Evolutionary conservation across 2,888 invertebrate species (phyloP).

Genomic region (Leptinotarsa tumamoca): DNA sequence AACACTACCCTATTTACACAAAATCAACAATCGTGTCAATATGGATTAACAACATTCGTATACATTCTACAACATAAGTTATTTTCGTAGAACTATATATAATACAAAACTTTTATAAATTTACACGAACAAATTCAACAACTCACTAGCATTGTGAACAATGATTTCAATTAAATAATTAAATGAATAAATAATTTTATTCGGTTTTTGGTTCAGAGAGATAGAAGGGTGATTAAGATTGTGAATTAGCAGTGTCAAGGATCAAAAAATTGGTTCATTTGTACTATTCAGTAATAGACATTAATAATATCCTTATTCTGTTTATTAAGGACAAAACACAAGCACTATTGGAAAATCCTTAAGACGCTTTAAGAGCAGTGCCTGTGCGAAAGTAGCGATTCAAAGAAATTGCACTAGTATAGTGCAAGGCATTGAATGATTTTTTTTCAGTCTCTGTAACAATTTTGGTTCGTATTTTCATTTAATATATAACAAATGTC

Average conservation of each 20-base stretch:
- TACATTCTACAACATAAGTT: slow-evolving; percentile 28
- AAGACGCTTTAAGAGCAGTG: no score
- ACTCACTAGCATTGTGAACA: background rate
- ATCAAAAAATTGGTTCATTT: background rate
- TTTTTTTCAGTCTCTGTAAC: slow-evolving; percentile 15
- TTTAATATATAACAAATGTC: no score
- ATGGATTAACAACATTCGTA: slow-evolving; percentile 35
- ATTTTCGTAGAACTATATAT: slow-evolving; percentile 26
- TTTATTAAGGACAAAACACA: no score
- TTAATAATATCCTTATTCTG: no score
- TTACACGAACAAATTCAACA: slow-evolving; percentile 16
- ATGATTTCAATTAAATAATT: background rate
- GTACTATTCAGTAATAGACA: background rate
- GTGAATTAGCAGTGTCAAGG: background rate
- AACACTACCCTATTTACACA: slow-evolving; percentile 47
- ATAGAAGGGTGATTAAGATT: background rate
- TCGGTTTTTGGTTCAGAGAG: background rate
- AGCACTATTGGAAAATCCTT: no score
- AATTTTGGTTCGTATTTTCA: background rate
- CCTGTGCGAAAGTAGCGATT: no score
- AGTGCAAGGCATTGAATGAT: background rate
- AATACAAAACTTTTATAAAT: slow-evolving; percentile 31
- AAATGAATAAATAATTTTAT: slow-evolving; percentile 2
- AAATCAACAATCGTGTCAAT: slow-evolving; percentile 36
- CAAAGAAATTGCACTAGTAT: no score